phyloP scores from a whole-genome alignment of 2,888 invertebrate genomes.

The Cheilosia impressa region DNA sequence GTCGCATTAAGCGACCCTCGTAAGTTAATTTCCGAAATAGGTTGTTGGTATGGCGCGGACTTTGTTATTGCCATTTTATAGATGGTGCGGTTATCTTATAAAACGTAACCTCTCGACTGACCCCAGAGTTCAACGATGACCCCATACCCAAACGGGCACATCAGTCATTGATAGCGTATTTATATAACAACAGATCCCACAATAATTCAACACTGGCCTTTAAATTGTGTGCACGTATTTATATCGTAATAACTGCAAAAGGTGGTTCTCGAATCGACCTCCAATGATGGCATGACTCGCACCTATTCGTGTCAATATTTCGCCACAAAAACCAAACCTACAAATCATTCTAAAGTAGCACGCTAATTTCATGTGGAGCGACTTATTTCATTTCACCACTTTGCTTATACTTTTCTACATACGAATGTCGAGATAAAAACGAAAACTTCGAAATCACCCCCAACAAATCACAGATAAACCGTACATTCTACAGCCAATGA shows the following conservation, averaged over 20 bases:
- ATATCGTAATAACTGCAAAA: no score
- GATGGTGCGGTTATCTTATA: neutral
- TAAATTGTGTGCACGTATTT: neutral
- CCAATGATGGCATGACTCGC: neutral
- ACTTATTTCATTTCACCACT: no score
- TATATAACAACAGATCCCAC: neutral
- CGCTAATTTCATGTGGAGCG: no score
- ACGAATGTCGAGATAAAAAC: no score
- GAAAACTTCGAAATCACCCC: no score
- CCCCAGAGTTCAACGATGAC: neutral
- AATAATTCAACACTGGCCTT: neutral
- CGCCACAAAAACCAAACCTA: no score
- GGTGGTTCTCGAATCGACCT: neutral
- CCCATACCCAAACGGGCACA: neutral
- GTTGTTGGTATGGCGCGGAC: neutral
- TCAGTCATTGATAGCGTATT: neutral
- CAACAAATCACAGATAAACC: no score
- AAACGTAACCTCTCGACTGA: neutral
- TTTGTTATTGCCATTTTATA: neutral
- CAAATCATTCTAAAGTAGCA: neutral
- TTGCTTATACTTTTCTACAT: no score
- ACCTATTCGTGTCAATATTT: neutral
- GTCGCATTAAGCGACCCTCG: no score
- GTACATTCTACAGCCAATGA: no score
- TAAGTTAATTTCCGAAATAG: neutral